Percentiles rank a stretch among this genome's conserved stretches.
Conservation (phyloP, 2,888 invertebrate species). For the Griposia aprilina region DNA sequence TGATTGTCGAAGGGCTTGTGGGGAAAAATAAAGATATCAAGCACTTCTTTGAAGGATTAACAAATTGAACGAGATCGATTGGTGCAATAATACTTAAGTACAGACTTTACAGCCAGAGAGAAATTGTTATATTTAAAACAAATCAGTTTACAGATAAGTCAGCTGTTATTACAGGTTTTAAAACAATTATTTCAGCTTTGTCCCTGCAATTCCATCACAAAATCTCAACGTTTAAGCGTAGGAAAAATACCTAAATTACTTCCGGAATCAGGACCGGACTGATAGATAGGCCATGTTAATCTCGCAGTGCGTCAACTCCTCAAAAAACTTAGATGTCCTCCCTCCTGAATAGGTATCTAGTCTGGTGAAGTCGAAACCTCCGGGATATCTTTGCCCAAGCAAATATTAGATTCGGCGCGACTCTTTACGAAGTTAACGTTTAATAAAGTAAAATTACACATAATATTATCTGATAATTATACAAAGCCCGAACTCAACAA, state of each 20-base stretch:
- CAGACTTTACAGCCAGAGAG: neutral
- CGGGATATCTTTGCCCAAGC: neutral
- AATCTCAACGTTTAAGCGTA: neutral
- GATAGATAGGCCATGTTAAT: neutral
- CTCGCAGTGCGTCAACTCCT: neutral
- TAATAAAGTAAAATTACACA: neutral
- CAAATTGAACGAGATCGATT: neutral
- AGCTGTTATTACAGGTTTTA: neutral
- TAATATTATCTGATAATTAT: neutral
- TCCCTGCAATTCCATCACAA: neutral
- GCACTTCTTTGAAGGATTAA: neutral
- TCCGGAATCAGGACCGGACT: neutral
- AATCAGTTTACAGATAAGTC: neutral
- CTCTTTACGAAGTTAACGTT: neutral
- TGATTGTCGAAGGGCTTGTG: neutral
- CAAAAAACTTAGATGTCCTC: neutral
- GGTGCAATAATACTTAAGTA: neutral
- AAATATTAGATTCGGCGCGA: neutral
- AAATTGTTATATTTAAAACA: neutral
- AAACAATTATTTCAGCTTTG: neutral
- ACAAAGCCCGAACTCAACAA: neutral
- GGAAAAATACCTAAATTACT: neutral
- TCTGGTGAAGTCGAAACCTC: neutral
- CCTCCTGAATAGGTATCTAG: neutral
- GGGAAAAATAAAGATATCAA: neutral